phyloP scores from a whole-genome alignment of 2,113 vertebrate genomes.

The Tragelaphus imberbis region DNA sequence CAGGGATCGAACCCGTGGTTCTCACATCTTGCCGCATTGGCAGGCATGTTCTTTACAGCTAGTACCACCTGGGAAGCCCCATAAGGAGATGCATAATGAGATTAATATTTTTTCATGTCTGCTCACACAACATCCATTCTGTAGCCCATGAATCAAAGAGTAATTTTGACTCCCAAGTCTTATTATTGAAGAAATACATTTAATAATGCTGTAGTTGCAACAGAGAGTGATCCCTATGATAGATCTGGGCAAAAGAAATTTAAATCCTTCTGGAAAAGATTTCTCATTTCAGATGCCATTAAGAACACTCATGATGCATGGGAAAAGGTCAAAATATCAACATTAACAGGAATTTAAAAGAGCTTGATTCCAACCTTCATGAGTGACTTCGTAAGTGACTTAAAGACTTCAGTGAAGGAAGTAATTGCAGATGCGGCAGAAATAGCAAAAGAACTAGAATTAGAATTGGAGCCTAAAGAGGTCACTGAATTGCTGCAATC shows the following conservation, averaged over 20 bases:
- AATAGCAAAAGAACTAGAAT: background rate
- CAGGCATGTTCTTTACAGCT: background rate
- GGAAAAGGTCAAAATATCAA: background rate
- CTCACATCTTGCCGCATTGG: background rate
- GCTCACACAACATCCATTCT: background rate
- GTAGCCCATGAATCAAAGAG: background rate
- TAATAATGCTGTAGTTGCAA: background rate
- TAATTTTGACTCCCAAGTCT: background rate
- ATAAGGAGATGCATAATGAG: background rate
- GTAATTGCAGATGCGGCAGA: background rate
- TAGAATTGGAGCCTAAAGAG: background rate
- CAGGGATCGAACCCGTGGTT: background rate
- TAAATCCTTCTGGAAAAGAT: background rate
- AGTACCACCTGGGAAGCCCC: background rate
- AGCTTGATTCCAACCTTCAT: background rate
- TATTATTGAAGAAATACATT: background rate
- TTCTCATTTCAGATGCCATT: background rate
- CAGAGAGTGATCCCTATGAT: background rate
- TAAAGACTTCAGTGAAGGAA: background rate
- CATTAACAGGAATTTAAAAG: background rate
- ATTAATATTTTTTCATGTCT: background rate
- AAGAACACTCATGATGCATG: background rate
- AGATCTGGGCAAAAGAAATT: background rate
- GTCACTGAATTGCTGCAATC: background rate
- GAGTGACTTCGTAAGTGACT: background rate